Evolutionary conservation across 2,888 invertebrate species (phyloP), one percentile per base, ranked within the genome.

Genomic region (Galerucella nymphaeae): DNA sequence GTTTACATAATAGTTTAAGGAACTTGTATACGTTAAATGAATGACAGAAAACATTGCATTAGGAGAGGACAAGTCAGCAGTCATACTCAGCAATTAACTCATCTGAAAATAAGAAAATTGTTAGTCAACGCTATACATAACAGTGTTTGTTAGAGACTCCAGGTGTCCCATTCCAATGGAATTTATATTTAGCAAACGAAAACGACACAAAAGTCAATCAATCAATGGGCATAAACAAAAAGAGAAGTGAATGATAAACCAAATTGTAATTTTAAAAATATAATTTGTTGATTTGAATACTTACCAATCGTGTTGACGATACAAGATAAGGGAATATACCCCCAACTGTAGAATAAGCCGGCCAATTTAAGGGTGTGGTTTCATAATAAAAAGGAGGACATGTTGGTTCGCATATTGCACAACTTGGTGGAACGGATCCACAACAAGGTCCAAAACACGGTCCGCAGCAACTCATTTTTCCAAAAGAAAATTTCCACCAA

Each of bases 381-480:
- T 58, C 23, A 30, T 30, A 58, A 58, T 58, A 58, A 30, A 14
- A 58, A 0, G 58, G 58, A 11, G 58, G 58, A 30, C 58, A 30
- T 30, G 23, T 6, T 6, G 30, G 14, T 58, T 23, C 23, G 6
- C 53, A 53, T 10, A 58, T 14, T 23, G 14, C 23, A 23, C 58
- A 30, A 58, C 30, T 14, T 13, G 58, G 58, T n/a, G 58, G 23
- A 11, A 58, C 23, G 23, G 23, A 14, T 30, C 58, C 58, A 58
- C 58, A 58, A 6, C 58, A 58, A 14, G 58, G 58, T 58, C 30
- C 58, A n/a, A n/a, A 58, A 14, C 30, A 58, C 1, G 58, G 58
- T 58, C 13, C 58, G 23, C 58, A 30, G 23, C 58, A 58, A 10
- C 58, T 30, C 58, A 58, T 58, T 23, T 58, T 58, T 23, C 30